A percentile compares a stretch with the other conserved stretches of the same genome.
Conservation (phyloP, 2,797 vertebrate genomes). For the Brotula barbata region DNA sequence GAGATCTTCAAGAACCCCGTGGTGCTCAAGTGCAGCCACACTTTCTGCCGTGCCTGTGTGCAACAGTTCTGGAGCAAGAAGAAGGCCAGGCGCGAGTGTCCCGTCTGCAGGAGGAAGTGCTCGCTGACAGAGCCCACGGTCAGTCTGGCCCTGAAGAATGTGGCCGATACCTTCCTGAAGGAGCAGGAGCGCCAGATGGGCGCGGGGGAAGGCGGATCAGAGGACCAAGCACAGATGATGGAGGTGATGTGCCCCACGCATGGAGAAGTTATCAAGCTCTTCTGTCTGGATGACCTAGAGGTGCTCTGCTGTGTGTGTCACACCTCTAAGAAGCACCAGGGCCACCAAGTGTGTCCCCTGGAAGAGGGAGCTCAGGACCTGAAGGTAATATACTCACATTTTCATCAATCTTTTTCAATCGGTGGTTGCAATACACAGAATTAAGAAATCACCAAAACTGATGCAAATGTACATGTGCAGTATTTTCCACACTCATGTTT, state of each 20-base stretch:
- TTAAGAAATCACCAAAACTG: too few species aligned
- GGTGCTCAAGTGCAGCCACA: constrained; percentile 84
- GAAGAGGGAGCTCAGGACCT: constrained; percentile 81
- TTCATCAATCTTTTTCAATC: background rate
- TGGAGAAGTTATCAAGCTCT: constrained; percentile 77
- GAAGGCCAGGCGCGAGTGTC: constrained; percentile 77
- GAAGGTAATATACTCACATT: constrained; percentile 66
- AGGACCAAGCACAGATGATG: background rate
- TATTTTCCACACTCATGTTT: background rate
- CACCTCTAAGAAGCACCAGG: constrained; percentile 80
- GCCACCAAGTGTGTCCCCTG: constrained; percentile 77
- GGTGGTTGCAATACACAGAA: background rate
- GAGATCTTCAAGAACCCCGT: constrained; percentile 83
- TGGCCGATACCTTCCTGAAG: constrained; percentile 77
- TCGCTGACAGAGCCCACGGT: constrained; percentile 80
- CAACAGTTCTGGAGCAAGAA: constrained; percentile 82
- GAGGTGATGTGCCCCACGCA: constrained; percentile 70
- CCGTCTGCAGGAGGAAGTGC: constrained; percentile 79
- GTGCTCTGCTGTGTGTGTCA: constrained; percentile 82
- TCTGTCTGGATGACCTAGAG: constrained; percentile 78
- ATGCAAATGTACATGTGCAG: too few species aligned
- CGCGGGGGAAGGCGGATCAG: accelerated
- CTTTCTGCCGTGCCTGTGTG: constrained; percentile 81
- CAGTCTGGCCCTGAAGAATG: constrained; percentile 82
- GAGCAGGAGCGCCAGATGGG: constrained; percentile 58